Evolutionary conservation across 2,797 vertebrate species (phyloP), one percentile per base, ranked within the genome.

Genomic region (Semotilus atromaculatus): DNA sequence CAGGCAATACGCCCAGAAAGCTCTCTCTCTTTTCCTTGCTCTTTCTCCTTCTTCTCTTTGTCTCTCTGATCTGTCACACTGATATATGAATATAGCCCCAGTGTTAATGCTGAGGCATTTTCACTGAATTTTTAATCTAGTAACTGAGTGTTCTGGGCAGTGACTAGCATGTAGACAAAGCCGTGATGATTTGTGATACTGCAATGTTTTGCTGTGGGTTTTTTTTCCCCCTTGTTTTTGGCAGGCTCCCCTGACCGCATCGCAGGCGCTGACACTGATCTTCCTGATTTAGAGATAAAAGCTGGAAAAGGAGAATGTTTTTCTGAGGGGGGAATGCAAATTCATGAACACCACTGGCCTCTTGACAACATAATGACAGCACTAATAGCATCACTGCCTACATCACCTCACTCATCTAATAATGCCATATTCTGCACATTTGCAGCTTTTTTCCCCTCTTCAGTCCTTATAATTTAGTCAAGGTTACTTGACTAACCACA

Each of bases 51-150:
- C 72, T 62, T 29, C 73, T 82, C 29, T 68, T 38, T 36, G 26
- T 64, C 74, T 77, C 74, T 60, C 74, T 82, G 70, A 74, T 83
- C 60, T 83, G 81, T 83, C 82, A 82, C 51, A 72, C 31, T 86
- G 86, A 89, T 86, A 83, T 87, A 86, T 89, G 86, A 89, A 87
- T 84, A 89, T 82, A 86, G 87, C 85, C 82, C 71, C 66, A 29
- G 62, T 74, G 51, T 70, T 84, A 80, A 67, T 70, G 84, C 84
- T 75, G 64, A 86, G 86, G 64, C 82, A 16, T 85, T 89, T 89
- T 86, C 86, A 89, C 81, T 84, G 84, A 80, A 70, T 87, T 85
- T 84, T 82, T 89, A 85, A 83, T 85, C 84, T 74, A 76, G 84
- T 70, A 81, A 53, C 53, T 62, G 68, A 82, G 67, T 72, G 81